Evolutionary conservation across 2,797 vertebrate genomes (phyloP), one percentile per base, ranked within the genome.

Genomic region (Rhinoraja longicauda): DNA sequence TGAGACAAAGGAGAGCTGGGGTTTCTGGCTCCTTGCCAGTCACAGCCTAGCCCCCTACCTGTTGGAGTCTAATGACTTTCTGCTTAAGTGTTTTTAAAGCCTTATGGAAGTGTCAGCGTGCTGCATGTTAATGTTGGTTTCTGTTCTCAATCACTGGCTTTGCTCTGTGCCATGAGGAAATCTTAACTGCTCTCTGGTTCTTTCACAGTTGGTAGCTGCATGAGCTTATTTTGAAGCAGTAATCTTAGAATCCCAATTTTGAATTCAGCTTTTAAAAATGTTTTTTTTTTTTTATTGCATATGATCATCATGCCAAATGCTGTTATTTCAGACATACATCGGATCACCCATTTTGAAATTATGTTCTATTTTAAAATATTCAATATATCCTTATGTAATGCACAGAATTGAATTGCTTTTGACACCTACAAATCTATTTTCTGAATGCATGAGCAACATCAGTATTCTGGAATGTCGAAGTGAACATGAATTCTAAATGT

Each of bases 1-100:
- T 95, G 95, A 95, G 39, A 75, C 90, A 92, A 95, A 95, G 94
- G 95, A 95, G 94, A 95, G 94, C 94, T 94, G 93, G 95, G 88
- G 94, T 94, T 94, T 93, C 93, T 95, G 94, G 94, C 94, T 96
- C 95, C 95, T 94, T 95, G 94, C 94, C 93, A 93, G 95, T 95
- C 95, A 93, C 94, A 5, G 59, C 94, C 95, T 75, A 92, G 86
- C 94, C 93, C 94, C 93, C 95, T 95, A 94, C 94, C 17, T 94
- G 93, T 86, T 90, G 53, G 94, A 95, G 95, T 94, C 94, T 94
- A 95, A 94, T 94, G 93, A 94, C 93, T 93, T 78, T 93, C 94
- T 95, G 94, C 94, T 94, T 90, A 96, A 95, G 94, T 95, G 1
- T 29, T 93, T 76, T 86, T 90, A 94, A 93, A 93, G 94, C 94